Percentiles rank a stretch among this genome's conserved stretches.
Evolutionary conservation across 2,113 vertebrate species (phyloP).

Genomic region (Podilymbus podiceps): DNA sequence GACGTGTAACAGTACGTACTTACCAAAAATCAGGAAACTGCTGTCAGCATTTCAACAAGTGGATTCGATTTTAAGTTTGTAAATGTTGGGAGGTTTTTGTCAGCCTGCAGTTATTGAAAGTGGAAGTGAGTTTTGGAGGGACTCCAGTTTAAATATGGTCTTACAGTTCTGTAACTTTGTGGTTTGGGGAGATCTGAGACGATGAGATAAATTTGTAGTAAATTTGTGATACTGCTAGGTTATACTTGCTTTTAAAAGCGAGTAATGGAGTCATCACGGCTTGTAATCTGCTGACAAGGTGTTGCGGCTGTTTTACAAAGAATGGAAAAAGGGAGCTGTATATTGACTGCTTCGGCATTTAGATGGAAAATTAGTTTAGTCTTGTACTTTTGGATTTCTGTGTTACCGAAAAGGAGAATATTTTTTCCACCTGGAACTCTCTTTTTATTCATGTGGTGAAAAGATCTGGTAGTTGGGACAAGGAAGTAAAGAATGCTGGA

Average conservation of each 20-base stretch:
- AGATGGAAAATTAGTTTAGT: not conserved
- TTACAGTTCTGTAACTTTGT: not conserved
- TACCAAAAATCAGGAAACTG: not conserved
- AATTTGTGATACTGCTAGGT: not conserved
- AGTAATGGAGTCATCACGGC: not conserved
- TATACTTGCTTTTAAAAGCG: not conserved
- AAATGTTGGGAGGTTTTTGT: not conserved
- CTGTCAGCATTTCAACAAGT: not conserved
- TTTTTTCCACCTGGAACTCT: not conserved
- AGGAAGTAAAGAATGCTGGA: not conserved
- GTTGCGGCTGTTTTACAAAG: not conserved
- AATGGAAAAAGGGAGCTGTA: not conserved
- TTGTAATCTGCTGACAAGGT: not conserved
- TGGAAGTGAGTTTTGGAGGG: not conserved
- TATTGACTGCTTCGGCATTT: not conserved
- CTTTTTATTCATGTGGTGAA: not conserved
- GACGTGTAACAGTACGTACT: slow-evolving; percentile 8
- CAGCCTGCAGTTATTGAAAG: not conserved
- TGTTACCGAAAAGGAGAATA: not conserved
- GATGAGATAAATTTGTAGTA: not conserved
- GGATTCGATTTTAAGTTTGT: not conserved
- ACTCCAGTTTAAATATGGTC: not conserved
- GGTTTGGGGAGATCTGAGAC: not conserved
- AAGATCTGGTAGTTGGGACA: not conserved
- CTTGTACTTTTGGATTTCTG: not conserved